Evolutionary conservation across 2,797 vertebrate genomes (phyloP).

Genomic region (Iguana delicatissima): DNA sequence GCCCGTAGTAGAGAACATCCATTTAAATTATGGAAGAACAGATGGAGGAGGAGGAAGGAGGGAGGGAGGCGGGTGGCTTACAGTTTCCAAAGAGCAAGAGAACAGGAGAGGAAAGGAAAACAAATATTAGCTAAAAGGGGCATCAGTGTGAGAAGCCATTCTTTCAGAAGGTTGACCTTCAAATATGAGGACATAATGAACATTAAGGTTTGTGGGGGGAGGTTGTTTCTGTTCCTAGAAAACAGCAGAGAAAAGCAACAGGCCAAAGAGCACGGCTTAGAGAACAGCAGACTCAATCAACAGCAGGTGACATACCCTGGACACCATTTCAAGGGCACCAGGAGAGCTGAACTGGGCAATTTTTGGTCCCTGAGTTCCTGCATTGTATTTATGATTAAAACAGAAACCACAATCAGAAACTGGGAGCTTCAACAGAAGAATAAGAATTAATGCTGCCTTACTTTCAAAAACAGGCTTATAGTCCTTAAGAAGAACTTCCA

Average conservation of each 20-base stretch:
- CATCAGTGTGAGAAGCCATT: background rate
- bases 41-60: background rate
- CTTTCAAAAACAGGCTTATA: background rate
- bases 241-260: background rate
- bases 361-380: background rate
- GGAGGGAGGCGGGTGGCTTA: background rate
- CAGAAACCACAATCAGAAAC: background rate
- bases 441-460: background rate
- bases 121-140: constrained; percentile 33
- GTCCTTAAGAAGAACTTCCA: background rate
- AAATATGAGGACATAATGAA: constrained; percentile 21
- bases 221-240: background rate
- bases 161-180: constrained; percentile 31
- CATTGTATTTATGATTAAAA: background rate
- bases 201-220: background rate
- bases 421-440: background rate
- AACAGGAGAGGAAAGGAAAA: background rate
- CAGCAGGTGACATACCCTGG: too few relatives aligned
- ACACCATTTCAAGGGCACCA: background rate
- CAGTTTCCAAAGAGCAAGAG: constrained; percentile 45
- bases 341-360: background rate
- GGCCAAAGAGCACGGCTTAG: background rate
- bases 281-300: background rate
- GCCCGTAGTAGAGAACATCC: constrained; percentile 53
- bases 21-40: constrained; percentile 61